Base-by-base conservation (phyloP, 2,113 vertebrate species). In the Isurus oxyrinchus region DNA sequence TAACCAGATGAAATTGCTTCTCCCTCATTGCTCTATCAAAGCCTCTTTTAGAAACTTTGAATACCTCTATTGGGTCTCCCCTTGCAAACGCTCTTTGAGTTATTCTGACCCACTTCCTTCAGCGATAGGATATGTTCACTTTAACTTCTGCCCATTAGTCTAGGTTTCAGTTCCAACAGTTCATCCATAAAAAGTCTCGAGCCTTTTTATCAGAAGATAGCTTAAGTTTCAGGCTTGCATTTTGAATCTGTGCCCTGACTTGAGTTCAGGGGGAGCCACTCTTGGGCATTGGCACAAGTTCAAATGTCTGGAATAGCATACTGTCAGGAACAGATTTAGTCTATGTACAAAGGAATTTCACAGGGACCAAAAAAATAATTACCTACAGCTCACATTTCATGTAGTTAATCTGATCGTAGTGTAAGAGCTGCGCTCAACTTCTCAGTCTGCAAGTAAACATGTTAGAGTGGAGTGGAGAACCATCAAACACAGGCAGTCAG, bases 351-450 rank as follows among this genome's bases (percentile, higher is more conserved):
- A 96, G 97, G 97, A 97, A 97, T 97, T 97, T 97, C 97, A 97
- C 97, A 97, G 97, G 97, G 97, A 96, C 97, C 97, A 97, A 97
- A 95, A 95, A 97, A 97, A 97, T 97, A 98, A 98, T 97, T 97
- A 97, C 97, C 96, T 97, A 97, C 96, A 96, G 97, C 97, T 98
- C 97, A 97, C 96, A 97, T 98, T 97, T 97, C 97, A 97, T 96
- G 59, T 94, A 0, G 72, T 97, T 97, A 97, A 97, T 97, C 97
- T 97, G 94, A 95, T 69, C 94, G 55, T 8, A 95, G 3, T 13
- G 44, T 49, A 35, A 59, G 40, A 67, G 31, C 67, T 31, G 94
- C 27, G 67, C 23, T 95, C 94, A 95, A 63, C 49, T 31, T 72
- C 66, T 95, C 23, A 53, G 13, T 55, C 44, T 53, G 94, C 67